Base-by-base conservation (phyloP, 2,113 vertebrate genomes). In the Casuarius casuarius region DNA sequence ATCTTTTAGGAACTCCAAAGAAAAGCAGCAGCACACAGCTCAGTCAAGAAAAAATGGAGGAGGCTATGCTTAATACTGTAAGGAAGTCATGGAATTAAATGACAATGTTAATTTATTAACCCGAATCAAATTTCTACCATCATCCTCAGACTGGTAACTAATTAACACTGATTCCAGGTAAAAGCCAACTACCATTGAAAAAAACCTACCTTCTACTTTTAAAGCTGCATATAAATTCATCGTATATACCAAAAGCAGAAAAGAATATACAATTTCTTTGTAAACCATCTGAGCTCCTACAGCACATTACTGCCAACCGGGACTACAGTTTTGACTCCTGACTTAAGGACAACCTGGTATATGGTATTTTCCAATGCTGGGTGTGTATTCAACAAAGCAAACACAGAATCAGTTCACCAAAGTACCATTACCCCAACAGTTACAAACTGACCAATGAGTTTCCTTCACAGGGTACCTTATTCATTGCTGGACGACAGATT, bases 401-500 rank as follows among this genome's bases (percentile, higher is more conserved):
- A 71, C 7, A 31, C 1, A 21, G 40, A 38, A 77, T 78, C 4
- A 10, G 20, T 51, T 26, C 44, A 62, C 7, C 15, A 77, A 49
- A 71, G 33, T 31, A 71, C 25, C 31, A 48, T 21, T 66, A 44
- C 46, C 40, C 13, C 44, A 58, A 71, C 4, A 75, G 33, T 15
- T 66, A 52, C 33, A 28, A 52, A 72, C 1, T 33, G 33, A 83
- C 25, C 12, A 46, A 22, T 40, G 17, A 35, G 19, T 21, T 74
- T 73, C 65, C 44, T 26, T 84, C n/a, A 63, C 16, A 51, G 10
- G 8, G 11, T 48, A 74, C 17, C 22, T 28, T 19, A 75, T 15
- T 52, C 12, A 71, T 10, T 1, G 0, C 42, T 35, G 48, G 12
- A 59, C 0, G 0, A 67, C 0, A 82, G 20, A 73, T 63, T 79